These are phyloP conservation scores for Cyanocitta stelleri DNA, from an alignment of 2,113 vertebrate genomes.

Conservation along the genomic window DNA sequence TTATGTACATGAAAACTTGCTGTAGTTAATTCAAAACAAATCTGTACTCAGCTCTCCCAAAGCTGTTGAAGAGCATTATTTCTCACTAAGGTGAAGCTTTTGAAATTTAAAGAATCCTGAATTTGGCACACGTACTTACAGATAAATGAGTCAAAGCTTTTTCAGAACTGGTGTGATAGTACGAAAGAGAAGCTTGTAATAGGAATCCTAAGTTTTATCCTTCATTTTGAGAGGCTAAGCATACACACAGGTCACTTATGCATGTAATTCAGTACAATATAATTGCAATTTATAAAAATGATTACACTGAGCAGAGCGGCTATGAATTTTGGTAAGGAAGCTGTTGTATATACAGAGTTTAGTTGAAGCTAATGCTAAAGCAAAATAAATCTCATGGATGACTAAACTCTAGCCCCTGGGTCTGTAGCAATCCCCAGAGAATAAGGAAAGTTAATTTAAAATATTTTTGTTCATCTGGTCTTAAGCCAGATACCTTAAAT, in stretches of 20 bases:
- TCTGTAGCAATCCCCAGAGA: constrained; percentile 55
- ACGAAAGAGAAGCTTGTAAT: background rate
- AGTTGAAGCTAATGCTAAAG: constrained; percentile 43
- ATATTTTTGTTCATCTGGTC: constrained; percentile 67
- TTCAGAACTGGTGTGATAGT: background rate
- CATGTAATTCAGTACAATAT: background rate
- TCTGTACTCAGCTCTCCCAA: background rate
- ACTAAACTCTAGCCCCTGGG: constrained; percentile 32
- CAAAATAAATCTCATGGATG: constrained; percentile 63
- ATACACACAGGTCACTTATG: background rate
- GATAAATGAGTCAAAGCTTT: background rate
- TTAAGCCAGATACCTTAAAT: constrained; percentile 67
- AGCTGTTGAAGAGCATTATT: background rate
- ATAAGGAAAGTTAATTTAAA: constrained; percentile 64
- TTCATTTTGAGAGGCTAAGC: background rate
- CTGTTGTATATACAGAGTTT: constrained; percentile 43
- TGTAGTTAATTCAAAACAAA: constrained; percentile 6
- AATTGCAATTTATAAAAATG: constrained; percentile 42
- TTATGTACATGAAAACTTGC: background rate
- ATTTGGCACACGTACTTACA: background rate
- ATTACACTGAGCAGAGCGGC: background rate
- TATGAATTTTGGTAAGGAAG: constrained; percentile 52
- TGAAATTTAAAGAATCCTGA: background rate
- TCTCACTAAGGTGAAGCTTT: background rate
- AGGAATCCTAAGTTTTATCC: background rate